Evolutionary conservation across 2,888 invertebrate genomes (phyloP), one percentile per base, ranked within the genome.

Genomic region (Macrophya annulata): DNA sequence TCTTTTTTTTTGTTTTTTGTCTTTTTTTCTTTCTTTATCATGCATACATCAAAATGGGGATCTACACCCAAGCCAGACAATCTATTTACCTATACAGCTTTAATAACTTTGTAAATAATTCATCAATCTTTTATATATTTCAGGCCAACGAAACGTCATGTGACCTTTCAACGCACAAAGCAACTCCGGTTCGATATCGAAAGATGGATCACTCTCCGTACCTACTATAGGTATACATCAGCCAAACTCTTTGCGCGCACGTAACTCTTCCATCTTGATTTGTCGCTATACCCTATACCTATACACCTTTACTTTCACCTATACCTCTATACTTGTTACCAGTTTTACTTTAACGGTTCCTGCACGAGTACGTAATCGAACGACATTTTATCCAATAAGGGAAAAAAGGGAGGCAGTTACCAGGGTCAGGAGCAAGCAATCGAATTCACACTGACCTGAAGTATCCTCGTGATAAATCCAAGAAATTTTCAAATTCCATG

Each of bases 181-280:
- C 87, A 85, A 85, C 25, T 17, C 86, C 85, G 86, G 86, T 86
- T 87, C 85, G 86, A 79, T 87, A 87, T 87, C 86, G 85, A 85
- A 87, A 88, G 88, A 87, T 87, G 87, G 87, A 88, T 88, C 85
- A 87, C 85, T 86, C 85, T 86, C 77, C 86, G 82, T 77, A 71
- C 17, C 37, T 4, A 12, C n/a, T 31, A 31, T 31, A 5, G 10
- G 43, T n/a, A 77, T 51, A n/a, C 81, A 40, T 10, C n/a, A 62
- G 43, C 59, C 21, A 62, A 81, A 59, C 62, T 81, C 86, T 85
- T 83, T 43, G 68, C 74, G 45, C 77, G n/a, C 59, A 81, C 85
- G 79, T 86, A 71, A 81, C 87, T 87, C 87, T 87, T 87, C 85
- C 85, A 87, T 88, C 87, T 87, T 87, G 86, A 88, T 87, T 88